A percentile compares a stretch with the other conserved stretches of the same genome.
Evolutionary conservation across 2,888 invertebrate genomes (phyloP).

Genomic region (Machimus atricapillus): DNA sequence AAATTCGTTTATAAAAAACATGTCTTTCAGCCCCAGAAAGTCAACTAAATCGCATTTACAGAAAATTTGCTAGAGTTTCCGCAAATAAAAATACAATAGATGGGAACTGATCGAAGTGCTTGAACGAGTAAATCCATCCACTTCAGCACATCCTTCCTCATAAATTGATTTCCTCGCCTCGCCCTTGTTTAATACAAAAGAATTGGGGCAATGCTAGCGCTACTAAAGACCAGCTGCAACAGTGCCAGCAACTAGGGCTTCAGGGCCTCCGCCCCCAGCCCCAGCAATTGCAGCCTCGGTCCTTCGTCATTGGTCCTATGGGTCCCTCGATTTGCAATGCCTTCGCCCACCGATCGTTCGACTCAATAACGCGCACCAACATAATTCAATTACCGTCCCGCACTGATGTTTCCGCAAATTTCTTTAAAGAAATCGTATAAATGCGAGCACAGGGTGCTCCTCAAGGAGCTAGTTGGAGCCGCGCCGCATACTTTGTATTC

Average conservation of each 20-base stretch:
- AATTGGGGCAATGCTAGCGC: background rate
- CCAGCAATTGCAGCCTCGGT: background rate
- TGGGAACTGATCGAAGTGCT: background rate
- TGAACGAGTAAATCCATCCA: background rate
- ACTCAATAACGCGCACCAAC: background rate
- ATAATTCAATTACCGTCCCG: constrained; percentile 22
- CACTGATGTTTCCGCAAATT: constrained; percentile 27
- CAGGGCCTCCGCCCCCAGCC: background rate
- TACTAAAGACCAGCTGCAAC: background rate
- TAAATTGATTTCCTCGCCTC: background rate
- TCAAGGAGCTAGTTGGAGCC: background rate
- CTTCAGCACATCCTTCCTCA: background rate
- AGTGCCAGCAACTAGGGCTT: background rate
- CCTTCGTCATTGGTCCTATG: background rate
- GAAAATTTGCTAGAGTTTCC: background rate
- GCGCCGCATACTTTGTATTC: constrained; percentile 19
- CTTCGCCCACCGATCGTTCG: background rate
- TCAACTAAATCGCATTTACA: background rate
- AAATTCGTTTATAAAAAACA: background rate
- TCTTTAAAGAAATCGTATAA: constrained; percentile 18
- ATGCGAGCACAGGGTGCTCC: background rate
- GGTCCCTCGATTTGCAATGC: background rate
- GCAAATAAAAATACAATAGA: background rate
- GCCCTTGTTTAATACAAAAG: background rate
- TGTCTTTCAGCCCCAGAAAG: background rate